Evolutionary conservation across 1,140 invertebrate genomes (phyloP).

Genomic region (Melipona quadrifasciata): DNA sequence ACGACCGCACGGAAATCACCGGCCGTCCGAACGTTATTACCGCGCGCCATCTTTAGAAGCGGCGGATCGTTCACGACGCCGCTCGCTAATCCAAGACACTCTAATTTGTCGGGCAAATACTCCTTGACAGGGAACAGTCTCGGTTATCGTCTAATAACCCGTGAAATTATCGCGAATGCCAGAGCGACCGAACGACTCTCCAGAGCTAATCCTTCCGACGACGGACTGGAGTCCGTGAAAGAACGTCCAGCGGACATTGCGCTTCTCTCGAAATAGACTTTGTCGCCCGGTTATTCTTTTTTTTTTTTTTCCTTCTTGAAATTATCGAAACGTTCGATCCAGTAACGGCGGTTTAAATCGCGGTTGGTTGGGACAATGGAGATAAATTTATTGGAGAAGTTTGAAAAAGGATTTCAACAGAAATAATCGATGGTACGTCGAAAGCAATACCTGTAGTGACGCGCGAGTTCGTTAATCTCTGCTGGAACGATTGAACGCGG

Average conservation of each 20-base stretch:
- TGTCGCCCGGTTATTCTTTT: background rate
- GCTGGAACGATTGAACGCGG: background rate
- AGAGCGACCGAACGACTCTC: constrained; percentile 33
- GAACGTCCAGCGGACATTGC: background rate
- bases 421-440: background rate
- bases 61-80: background rate
- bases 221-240: constrained; percentile 20
- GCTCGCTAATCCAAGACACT: background rate
- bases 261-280: background rate
- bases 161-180: constrained; percentile 68
- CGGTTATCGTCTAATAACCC: constrained; percentile 52
- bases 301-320: too few relatives aligned
- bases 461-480: background rate
- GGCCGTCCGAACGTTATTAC: background rate
- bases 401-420: background rate
- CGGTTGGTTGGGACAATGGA: too few relatives aligned
- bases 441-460: too few relatives aligned
- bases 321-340: background rate
- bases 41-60: constrained; percentile 1
- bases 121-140: constrained; percentile 12
- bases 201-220: constrained; percentile 50
- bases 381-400: background rate
- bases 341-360: background rate
- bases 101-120: constrained; percentile 60
- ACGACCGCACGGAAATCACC: background rate